Base-by-base conservation (phyloP, 53 echinoderm and acorn worm species). In the Astropecten irregularis region DNA sequence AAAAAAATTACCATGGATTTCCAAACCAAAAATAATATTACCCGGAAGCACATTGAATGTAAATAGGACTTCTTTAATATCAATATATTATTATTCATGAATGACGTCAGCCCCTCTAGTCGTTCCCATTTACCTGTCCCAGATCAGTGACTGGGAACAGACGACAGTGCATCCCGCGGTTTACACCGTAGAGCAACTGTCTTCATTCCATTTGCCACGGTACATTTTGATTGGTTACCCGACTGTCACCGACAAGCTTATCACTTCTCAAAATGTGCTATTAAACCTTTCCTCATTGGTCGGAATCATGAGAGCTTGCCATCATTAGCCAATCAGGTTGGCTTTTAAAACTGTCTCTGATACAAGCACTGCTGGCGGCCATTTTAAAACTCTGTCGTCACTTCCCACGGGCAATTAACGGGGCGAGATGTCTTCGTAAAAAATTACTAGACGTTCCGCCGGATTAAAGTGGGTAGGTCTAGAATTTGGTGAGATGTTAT, bases 171-270 rank as follows among this genome's bases (percentile, higher is more conserved):
- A 36, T 19, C 27, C 16, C 6, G 34, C 71, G n/a, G 39, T 35
- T 74, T 57, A 39, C 26, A 73, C 35, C 52, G 54, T 73, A n/a
- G n/a, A n/a, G n/a, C 73, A 73, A 73, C 73, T 73, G 73, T 31
- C 56, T 57, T 74, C 74, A 14, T 39, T 0, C 28, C 30, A 26
- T 28, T 44, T 39, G 15, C 13, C 18, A 74, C 20, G 10, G 18
- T 27, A 34, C 26, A 37, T 25, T 57, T 1, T 58, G 57, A 74
- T 74, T 74, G 55, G 74, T 27, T 55, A 37, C 74, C 74, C 40
- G 74, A 74, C 74, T 74, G 36, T 74, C 74, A 29, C 40, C 38
- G 18, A 34, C 38, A 2, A 21, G 4, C 9, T 10, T 37, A 3
- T 22, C 38, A 15, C 0, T 22, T 5, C 46, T 22, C 56, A 11